phyloP scores from a whole-genome alignment of 1,140 invertebrate species.

The Tetraneura akinire region DNA sequence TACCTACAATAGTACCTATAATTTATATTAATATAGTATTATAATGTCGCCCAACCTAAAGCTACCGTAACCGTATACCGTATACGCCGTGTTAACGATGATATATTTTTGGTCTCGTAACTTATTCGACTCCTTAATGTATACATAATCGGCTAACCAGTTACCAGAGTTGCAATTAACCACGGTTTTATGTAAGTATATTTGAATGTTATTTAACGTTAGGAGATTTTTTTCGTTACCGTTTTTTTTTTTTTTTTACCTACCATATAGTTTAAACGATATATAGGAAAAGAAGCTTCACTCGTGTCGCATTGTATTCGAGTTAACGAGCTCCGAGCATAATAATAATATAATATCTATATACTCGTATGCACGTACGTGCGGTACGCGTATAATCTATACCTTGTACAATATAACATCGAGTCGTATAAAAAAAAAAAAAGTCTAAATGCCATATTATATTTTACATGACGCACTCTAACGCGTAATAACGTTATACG shows the following conservation, averaged over 20 bases:
- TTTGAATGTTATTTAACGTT: conserved; percentile 1
- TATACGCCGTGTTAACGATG: neutral
- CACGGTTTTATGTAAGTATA: conserved; percentile 14
- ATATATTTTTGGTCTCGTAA: conserved; percentile 9
- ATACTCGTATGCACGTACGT: neutral
- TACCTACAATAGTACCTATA: no score
- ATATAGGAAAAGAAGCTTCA: neutral
- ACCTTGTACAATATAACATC: no score
- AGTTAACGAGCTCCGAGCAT: conserved; percentile 7
- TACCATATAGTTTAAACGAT: neutral
- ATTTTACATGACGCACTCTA: no score
- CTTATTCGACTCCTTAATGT: neutral
- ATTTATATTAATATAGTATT: no score
- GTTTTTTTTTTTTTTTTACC: neutral
- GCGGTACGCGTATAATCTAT: no score
- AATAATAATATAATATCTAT: conserved; percentile 1
- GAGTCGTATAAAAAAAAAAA: no score
- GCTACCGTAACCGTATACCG: no score
- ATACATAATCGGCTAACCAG: conserved; percentile 11
- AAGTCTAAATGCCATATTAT: no score
- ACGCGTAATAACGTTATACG: no score
- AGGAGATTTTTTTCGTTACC: neutral
- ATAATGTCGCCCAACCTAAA: no score
- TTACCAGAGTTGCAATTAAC: conserved; percentile 14
- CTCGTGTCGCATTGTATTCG: neutral